phyloP scores from a whole-genome alignment of 2,888 invertebrate genomes.

The Poecilus cupreus region DNA sequence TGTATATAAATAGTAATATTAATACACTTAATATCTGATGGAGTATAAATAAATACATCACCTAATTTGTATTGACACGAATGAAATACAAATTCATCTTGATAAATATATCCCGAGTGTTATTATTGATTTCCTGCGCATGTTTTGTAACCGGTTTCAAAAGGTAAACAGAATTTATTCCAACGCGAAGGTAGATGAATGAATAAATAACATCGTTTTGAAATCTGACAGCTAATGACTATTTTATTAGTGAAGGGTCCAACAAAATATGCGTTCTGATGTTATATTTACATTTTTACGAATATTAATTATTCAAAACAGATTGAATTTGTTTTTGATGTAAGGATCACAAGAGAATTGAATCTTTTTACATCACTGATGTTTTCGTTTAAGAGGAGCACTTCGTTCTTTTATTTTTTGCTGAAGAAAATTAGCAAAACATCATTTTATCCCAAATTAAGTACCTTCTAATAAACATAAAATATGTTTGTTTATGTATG shows the following conservation, averaged over 20 bases:
- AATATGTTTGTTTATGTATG: too few species aligned
- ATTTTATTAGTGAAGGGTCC: conserved; percentile 26
- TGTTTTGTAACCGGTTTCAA: conserved; percentile 4
- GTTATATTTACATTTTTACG: conserved; percentile 11
- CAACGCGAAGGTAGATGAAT: conserved; percentile 4
- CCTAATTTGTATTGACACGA: not conserved
- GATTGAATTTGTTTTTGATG: not conserved
- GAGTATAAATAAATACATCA: not conserved
- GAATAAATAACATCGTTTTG: conserved; percentile 36
- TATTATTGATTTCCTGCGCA: conserved; percentile 4
- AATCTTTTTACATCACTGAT: not conserved
- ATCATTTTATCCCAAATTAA: too few species aligned
- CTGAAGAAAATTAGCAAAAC: too few species aligned
- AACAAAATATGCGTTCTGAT: not conserved
- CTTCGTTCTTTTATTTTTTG: too few species aligned
- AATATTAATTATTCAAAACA: not conserved
- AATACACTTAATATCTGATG: not conserved
- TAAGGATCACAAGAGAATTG: not conserved
- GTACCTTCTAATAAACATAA: too few species aligned
- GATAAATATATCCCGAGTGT: not conserved
- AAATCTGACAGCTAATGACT: conserved; percentile 25
- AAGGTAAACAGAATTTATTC: conserved; percentile 4
- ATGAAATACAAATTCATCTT: not conserved
- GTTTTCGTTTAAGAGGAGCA: too few species aligned
- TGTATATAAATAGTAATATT: not conserved